These are phyloP conservation scores for Speoplatyrhinus poulsoni DNA, from an alignment of 2,113 vertebrate species.

Conservation along the genomic window DNA sequence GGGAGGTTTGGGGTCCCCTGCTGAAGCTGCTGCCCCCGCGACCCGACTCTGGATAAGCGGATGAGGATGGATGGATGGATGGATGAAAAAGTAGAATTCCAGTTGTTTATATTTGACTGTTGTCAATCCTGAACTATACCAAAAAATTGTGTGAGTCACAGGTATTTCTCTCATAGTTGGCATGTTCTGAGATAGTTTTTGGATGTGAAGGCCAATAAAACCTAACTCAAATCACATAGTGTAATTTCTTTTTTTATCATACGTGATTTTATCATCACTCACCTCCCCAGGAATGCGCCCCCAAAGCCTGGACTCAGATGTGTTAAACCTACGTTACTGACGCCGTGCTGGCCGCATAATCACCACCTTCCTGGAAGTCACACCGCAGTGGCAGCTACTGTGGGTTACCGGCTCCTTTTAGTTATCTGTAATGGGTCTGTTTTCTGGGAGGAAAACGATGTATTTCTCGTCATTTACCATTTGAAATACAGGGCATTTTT, in stretches of 20 bases:
- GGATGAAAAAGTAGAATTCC: too few relatives aligned
- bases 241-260: slow-evolving; percentile 10
- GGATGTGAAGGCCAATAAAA: slow-evolving; percentile 3
- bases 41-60: too few relatives aligned
- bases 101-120: too few relatives aligned
- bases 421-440: slow-evolving; percentile 30
- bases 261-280: slow-evolving; percentile 27
- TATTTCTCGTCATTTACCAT: slow-evolving; percentile 20
- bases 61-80: too few relatives aligned
- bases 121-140: too few relatives aligned
- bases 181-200: slow-evolving; percentile 5
- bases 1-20: too few relatives aligned
- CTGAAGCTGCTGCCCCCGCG: too few relatives aligned
- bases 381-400: slow-evolving; percentile 23
- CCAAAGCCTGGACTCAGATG: slow-evolving; percentile 21
- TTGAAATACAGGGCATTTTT: slow-evolving; percentile 8
- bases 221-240: background rate
- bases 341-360: slow-evolving; percentile 50
- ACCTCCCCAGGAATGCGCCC: slow-evolving; percentile 53
- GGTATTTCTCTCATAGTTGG: too few relatives aligned
- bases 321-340: slow-evolving; percentile 40
- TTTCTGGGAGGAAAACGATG: slow-evolving; percentile 3
- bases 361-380: slow-evolving; percentile 24
- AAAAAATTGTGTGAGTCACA: too few relatives aligned
- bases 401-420: slow-evolving; percentile 29